Evolutionary conservation across 1,140 invertebrate genomes (phyloP), one percentile per base, ranked within the genome.

Genomic region (Apis florea): DNA sequence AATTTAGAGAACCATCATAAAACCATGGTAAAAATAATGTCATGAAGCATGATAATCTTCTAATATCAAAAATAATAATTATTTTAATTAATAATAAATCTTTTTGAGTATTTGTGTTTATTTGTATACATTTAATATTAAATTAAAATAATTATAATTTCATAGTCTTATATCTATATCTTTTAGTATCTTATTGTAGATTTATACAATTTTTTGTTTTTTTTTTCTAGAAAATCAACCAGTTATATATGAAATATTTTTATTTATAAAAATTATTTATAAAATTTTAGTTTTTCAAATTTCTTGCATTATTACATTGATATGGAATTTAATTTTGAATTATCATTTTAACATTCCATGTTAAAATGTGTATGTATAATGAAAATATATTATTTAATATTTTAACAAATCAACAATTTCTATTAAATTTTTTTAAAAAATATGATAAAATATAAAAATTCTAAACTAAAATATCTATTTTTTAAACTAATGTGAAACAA

Each of bases 1-100:
- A 88, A 92, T 93, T 93, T 92, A 76, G 88, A 93, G 92, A 93
- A 83, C 91, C 92, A 93, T 89, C 92, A 93, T 90, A 91, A 92
- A 93, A 90, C n/a, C n/a, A n/a, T 92, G 89, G 91, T 90, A 90
- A 91, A n/a, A 78, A 89, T 92, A 92, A 92, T 93, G 90, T 88
- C 90, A 92, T 93, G 91, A 92, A 93, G 93, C 93, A 93, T 93
- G 93, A 90, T 85, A 88, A 91, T 87, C 77, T 90, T 85, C 88
- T 84, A 80, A 83, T 83, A 89, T 89, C 84, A 77, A 83, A 75
- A 81, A 83, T 71, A 82, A 87, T 81, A 61, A 86, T 84, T 83
- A 81, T 84, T 66, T 83, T 72, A 79, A 79, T 64, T 88, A 40
- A 61, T 87, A 84, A 83, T 79, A 70, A 81, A 70, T 83, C 73